Conservation (phyloP, 2,797 vertebrate species). For the Microtus agrestis region DNA sequence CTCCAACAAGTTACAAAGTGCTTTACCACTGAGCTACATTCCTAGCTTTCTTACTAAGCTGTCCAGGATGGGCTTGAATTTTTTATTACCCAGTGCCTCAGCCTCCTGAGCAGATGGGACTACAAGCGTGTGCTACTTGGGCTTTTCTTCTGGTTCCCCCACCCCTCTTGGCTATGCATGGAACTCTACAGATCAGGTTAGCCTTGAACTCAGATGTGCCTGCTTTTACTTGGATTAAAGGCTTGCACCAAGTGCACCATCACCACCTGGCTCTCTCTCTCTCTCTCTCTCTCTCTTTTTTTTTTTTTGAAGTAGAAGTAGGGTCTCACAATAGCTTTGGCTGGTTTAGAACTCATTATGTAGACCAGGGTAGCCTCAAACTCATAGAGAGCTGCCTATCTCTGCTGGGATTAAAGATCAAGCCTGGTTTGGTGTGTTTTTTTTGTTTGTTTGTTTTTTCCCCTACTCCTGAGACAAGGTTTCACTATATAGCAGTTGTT, state of each 20-base stretch:
- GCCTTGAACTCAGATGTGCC: not conserved
- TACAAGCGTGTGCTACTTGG: not conserved
- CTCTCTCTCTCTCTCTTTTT: too few species aligned
- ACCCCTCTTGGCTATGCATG: not conserved
- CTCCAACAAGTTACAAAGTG: not conserved
- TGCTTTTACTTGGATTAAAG: not conserved
- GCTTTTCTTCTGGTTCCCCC: too few species aligned
- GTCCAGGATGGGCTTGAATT: not conserved
- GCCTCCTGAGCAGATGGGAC: not conserved
- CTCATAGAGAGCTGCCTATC: not conserved
- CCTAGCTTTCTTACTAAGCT: not conserved
- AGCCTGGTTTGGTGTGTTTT: not conserved
- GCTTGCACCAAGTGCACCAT: not conserved
- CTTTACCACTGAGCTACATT: not conserved
- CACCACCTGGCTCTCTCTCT: not conserved
- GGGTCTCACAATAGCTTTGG: not conserved
- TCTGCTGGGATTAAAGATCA: not conserved
- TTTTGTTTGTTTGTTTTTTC: not conserved
- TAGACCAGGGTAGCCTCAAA: not conserved
- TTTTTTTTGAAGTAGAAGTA: not conserved
- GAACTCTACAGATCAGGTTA: not conserved
- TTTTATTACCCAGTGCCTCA: not conserved
- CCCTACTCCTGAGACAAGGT: not conserved
- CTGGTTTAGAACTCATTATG: not conserved
- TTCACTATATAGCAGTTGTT: not conserved